Evolutionary conservation across 2,113 vertebrate genomes (phyloP), one percentile per base, ranked within the genome.

Genomic region (Leuciscus idus): DNA sequence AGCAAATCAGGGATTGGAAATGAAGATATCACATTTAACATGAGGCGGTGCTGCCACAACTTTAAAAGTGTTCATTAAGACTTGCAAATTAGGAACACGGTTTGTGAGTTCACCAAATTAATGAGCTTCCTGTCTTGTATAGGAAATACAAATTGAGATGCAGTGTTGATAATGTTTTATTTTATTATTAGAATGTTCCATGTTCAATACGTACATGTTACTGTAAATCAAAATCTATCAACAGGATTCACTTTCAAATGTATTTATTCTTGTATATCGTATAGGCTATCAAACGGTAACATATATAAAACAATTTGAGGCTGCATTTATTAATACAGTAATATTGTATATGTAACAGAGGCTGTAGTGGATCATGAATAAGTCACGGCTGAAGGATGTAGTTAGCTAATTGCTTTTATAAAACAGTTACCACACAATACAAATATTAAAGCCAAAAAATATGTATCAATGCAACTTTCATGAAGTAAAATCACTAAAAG

Each of bases 21-120:
- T 84, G 11, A 61, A 87, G 57, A 86, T 75, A 70, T 83, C 46
- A 55, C 3, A 81, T 84, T 82, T 81, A 90, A 85, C 77, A 81
- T 36, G 74, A 19, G 43, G 81, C 68, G 77, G 86, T 66, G 23
- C 57, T 74, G 62, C 73, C 39, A 46, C 12, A 57, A 23, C 57
- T 86, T 82, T 82, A 76, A 85, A 84, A 52, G 55, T n/a, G 46
- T 70, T 85, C 74, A 90, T 92, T 84, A 86, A 83, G 84, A 86
- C 82, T 57, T 70, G 80, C 21, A 86, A 86, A 88, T 88, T 85
- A 88, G 84, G 85, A 2, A 48, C 76, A 81, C 80, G 39, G 46
- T 81, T 75, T 74, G 23, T 66, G 73, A 62, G 26, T 48, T 61
- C 59, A 48, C 62, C 78, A 59, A 75, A 8, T 86, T 52, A 84